These are phyloP conservation scores for Cremastinae sp. DNA, from an alignment of 2,888 invertebrate genomes.

Conservation along the genomic window DNA sequence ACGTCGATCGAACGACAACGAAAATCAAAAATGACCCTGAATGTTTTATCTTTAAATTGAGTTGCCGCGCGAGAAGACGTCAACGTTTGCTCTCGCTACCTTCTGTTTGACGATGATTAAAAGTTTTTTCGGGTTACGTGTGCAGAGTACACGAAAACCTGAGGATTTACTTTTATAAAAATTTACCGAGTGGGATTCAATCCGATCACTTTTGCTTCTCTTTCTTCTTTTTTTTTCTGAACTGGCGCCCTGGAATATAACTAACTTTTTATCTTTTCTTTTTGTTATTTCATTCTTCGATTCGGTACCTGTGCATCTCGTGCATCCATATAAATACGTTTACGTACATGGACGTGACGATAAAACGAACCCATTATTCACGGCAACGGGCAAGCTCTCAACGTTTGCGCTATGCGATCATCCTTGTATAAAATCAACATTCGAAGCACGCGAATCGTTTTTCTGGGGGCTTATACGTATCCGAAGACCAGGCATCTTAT, in stretches of 20 bases:
- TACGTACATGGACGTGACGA: slow-evolving; percentile 15
- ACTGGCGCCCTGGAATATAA: slow-evolving; percentile 14
- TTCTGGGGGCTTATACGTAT: slow-evolving; percentile 70
- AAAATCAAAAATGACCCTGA: slow-evolving; percentile 53
- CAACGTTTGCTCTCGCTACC: slow-evolving; percentile 67
- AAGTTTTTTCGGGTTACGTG: slow-evolving; percentile 66
- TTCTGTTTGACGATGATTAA: slow-evolving; percentile 74
- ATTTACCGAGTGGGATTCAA: slow-evolving; percentile 2
- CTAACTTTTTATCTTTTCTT: slow-evolving; percentile 12
- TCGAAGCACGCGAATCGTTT: slow-evolving; percentile 70
- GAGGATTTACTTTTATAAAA: not conserved
- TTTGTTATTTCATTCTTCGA: slow-evolving; percentile 38
- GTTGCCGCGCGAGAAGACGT: slow-evolving; percentile 58
- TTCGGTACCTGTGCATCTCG: too few relatives aligned
- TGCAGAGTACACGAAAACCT: slow-evolving; percentile 8
- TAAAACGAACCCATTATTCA: slow-evolving; percentile 43
- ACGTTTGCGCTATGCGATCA: slow-evolving; percentile 31
- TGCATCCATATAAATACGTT: too few relatives aligned
- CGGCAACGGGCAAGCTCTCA: slow-evolving; percentile 20
- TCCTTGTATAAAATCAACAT: slow-evolving; percentile 61
- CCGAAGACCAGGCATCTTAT: slow-evolving; percentile 62
- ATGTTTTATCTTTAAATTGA: slow-evolving; percentile 71
- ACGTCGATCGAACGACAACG: slow-evolving; percentile 24
- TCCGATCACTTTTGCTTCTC: not conserved
- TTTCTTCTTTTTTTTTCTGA: not conserved